Percentiles rank a stretch among this genome's conserved stretches.
phyloP scores from a whole-genome alignment of 2,888 invertebrate genomes.

The Microplitis manilae region DNA sequence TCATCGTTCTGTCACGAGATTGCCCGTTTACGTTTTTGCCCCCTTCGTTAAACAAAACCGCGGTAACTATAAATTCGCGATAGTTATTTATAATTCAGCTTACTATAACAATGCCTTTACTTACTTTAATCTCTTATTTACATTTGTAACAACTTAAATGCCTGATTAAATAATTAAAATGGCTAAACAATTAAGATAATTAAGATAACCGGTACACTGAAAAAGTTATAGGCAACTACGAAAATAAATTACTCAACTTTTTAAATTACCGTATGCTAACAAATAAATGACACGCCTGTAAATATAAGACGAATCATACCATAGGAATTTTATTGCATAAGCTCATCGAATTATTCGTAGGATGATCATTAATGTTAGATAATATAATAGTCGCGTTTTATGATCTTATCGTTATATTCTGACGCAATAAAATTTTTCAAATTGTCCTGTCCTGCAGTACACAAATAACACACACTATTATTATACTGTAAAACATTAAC shows the following conservation, averaged over 20 bases:
- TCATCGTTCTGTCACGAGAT: slow-evolving; percentile 41
- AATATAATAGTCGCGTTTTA: not conserved
- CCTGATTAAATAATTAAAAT: not conserved
- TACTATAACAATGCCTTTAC: not conserved
- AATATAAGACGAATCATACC: slow-evolving; percentile 23
- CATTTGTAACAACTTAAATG: not conserved
- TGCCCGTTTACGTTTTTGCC: slow-evolving; percentile 24
- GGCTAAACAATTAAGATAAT: not conserved
- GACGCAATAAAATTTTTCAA: slow-evolving; percentile 14
- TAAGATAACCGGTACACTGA: not conserved
- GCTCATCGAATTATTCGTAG: slow-evolving; percentile 33
- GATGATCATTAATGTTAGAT: slow-evolving; percentile 36
- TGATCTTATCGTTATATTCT: slow-evolving; percentile 13
- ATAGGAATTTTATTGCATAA: slow-evolving; percentile 38
- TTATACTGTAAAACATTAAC: slow-evolving; percentile 2
- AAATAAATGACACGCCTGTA: slow-evolving; percentile 23
- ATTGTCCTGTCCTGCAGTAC: not conserved
- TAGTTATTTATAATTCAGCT: slow-evolving; percentile 22
- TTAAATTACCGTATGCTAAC: not conserved
- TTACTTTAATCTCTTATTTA: not conserved
- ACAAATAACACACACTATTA: not conserved
- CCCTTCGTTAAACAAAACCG: slow-evolving; percentile 31
- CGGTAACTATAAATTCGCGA: slow-evolving; percentile 17
- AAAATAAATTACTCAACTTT: too few species aligned
- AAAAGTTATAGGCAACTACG: too few species aligned